Evolutionary conservation across 2,797 vertebrate genomes (phyloP).

Genomic region (Sebastes variabilis): DNA sequence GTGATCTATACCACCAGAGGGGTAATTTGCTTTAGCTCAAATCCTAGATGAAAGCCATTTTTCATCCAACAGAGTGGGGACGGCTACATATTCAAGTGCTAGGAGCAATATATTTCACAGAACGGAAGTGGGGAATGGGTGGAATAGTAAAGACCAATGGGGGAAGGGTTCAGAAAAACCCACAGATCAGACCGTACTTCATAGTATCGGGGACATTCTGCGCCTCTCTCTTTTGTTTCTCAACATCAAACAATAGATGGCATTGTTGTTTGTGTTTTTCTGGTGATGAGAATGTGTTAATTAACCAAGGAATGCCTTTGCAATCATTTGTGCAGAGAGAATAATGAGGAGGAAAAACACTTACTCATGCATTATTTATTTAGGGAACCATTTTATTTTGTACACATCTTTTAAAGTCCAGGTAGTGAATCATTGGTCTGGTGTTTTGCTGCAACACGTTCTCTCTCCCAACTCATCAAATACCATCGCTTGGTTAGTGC

Average conservation of each 20-base stretch:
- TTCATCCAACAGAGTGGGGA: conserved; percentile 58
- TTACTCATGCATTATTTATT: conserved; percentile 58
- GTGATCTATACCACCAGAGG: conserved; percentile 66
- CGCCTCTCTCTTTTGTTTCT: neutral
- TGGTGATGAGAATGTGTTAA: conserved; percentile 41
- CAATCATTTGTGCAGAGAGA: conserved; percentile 18
- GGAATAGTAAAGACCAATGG: conserved; percentile 21
- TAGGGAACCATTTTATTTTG: conserved; percentile 43
- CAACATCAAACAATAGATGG: conserved; percentile 41
- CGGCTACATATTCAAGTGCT: conserved; percentile 64
- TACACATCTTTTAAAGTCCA: conserved; percentile 14
- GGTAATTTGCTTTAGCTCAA: conserved; percentile 73
- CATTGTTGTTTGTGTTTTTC: conserved; percentile 27
- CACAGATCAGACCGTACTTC: conserved; percentile 1
- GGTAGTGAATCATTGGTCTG: neutral
- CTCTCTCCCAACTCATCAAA: neutral
- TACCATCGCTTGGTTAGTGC: neutral
- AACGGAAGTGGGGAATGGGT: conserved; percentile 15
- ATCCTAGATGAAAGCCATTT: conserved; percentile 74
- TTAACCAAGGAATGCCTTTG: conserved; percentile 52
- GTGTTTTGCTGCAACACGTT: neutral
- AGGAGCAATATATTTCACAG: conserved; percentile 54
- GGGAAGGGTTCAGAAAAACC: conserved; percentile 16
- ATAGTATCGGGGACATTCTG: conserved; percentile 7
- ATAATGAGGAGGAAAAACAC: conserved; percentile 54